Base-by-base conservation (phyloP, 2,888 invertebrate genomes). In the Morinoia aosen region DNA sequence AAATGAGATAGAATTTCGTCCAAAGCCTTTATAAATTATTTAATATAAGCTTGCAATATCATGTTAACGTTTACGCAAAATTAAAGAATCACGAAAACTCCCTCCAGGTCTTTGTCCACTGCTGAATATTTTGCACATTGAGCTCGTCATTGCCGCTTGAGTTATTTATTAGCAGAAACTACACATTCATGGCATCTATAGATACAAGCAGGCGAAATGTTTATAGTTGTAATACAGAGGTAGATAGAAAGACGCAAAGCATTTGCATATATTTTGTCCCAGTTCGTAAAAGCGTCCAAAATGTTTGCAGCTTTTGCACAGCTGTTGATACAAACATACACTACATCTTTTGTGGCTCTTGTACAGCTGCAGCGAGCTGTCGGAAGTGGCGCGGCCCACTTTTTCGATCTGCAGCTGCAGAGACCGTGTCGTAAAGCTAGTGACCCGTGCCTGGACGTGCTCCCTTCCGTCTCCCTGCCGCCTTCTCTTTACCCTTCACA, bases 371-470 rank as follows among this genome's bases (percentile, higher is more conserved):
- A 76, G 33, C 19, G 25, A 76, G 7, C 33, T 33, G 76, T 33
- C 25, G 25, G 25, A 10, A 61, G 61, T 16, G 16, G 25, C 25
- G 11, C 76, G 25, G 76, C 25, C 76, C 33, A 76, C 76, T 16
- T 76, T 76, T 33, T 76, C 33, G 76, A 76, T 33, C 76, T 76
- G 76, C 76, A 76, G 76, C 76, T 76, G 76, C 76, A 76, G 76
- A 16, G 76, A 16, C 76, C 76, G 76, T 76, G 76, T 76, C 76
- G 76, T 76, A 76, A 76, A 76, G 25, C 76, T 76, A 76, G 76
- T 76, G 76, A 76, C 76, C 76, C 76, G 76, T 76, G 76, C 76
- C 76, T 33, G 76, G 76, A 76, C 76, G 76, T 76, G 76, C 33
- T 76, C 25, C 33, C 76, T 7, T 76, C 76, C 19, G 33, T 76